Base-by-base conservation (phyloP, 2,888 invertebrate species). In the Drosophila picticornis region DNA sequence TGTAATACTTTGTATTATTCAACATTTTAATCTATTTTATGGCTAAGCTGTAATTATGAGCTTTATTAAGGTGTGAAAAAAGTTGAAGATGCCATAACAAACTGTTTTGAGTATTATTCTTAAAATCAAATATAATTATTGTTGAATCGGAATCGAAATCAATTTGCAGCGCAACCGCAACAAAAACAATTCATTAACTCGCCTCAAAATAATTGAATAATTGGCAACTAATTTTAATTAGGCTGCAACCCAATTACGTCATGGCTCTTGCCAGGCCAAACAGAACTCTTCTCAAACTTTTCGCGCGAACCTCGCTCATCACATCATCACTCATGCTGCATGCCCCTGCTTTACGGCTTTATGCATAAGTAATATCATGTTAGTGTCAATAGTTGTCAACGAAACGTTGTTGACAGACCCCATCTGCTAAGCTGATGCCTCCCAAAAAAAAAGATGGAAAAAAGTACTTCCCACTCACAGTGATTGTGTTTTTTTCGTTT, bases 311-410 rank as follows among this genome's bases (percentile, higher is more conserved):
- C 69, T 70, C 69, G 71, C 71, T 25, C 6, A 27, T 38, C 59
- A 7, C 53, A 69, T 69, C 69, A 69, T 69, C 69, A 53, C 40
- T 71, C 69, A 70, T 48, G 71, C 53, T 60, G 60, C 61, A 63
- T 69, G 69, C n/a, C 61, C 64, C 68, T 83, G 81, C 63, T 75
- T 70, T 72, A 75, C 53, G 72, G 67, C 87, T 72, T 84, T 83
- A 87, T 87, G 83, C 83, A 83, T 83, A 83, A 83, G 87, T 83
- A 83, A 83, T 87, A 84, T 87, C 85, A 84, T 88, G 88, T 84
- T 83, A 88, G 85, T 88, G 88, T 88, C 84, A 84, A 84, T 84
- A 85, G 88, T 85, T 84, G 84, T 84, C 84, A 88, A 80, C 81
- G 83, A 74, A 76, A 76, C 75, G 75, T 67, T 76, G 88, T 75